A percentile compares a stretch with the other conserved stretches of the same genome.
phyloP scores from a whole-genome alignment of 2,888 invertebrate genomes.

The Aspidiotus destructor region DNA sequence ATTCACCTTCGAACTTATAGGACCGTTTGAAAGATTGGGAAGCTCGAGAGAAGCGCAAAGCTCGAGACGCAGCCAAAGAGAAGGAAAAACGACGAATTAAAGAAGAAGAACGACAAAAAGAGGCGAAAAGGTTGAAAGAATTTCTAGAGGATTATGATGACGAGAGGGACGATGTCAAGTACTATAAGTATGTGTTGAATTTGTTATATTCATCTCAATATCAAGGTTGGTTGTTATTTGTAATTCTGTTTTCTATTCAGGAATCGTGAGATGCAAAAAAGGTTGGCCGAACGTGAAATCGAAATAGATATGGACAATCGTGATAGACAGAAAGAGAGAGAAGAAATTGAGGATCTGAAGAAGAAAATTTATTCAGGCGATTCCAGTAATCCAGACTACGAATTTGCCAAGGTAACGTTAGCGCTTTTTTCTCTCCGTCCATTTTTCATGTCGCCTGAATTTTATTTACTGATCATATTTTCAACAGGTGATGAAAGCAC shows the following conservation, averaged over 20 bases:
- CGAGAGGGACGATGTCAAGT: conserved; percentile 92
- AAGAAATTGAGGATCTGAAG: conserved; percentile 75
- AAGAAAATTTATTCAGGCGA: conserved; percentile 60
- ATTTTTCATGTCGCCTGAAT: neutral
- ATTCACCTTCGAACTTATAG: conserved; percentile 35
- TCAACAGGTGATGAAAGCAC: conserved; percentile 55
- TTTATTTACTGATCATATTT: neutral
- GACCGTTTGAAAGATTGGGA: conserved; percentile 65
- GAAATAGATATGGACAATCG: conserved; percentile 87
- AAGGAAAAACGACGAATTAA: conserved; percentile 72
- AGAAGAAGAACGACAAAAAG: conserved; percentile 77
- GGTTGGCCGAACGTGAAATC: conserved; percentile 83
- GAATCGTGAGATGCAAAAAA: conserved; percentile 76
- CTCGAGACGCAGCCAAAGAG: conserved; percentile 82
- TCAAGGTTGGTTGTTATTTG: neutral
- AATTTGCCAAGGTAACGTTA: conserved; percentile 53
- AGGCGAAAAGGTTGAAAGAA: conserved; percentile 88
- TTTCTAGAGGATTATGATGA: conserved; percentile 99
- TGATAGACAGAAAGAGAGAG: conserved; percentile 80
- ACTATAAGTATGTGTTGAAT: conserved; percentile 60
- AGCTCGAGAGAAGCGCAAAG: conserved; percentile 74
- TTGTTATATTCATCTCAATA: neutral
- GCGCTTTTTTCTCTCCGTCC: conserved; percentile 25
- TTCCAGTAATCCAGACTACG: conserved; percentile 54
- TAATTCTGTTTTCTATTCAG: conserved; percentile 41